A percentile compares a stretch with the other conserved stretches of the same genome.
phyloP scores from a whole-genome alignment of 2,888 invertebrate species.

The Ypsolopha scabrella region DNA sequence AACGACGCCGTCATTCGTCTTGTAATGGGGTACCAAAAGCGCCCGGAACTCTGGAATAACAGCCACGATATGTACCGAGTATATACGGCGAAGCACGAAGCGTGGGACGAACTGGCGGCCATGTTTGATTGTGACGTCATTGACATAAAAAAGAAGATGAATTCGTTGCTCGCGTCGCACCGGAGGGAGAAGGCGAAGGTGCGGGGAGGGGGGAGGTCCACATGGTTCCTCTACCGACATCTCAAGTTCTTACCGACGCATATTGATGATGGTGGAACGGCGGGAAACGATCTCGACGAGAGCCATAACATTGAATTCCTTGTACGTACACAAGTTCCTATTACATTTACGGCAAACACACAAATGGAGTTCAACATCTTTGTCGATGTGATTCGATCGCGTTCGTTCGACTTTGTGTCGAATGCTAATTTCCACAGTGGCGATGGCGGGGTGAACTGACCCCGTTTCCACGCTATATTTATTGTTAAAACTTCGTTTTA shows the following conservation, averaged over 20 bases:
- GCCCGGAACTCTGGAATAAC: conserved; percentile 42
- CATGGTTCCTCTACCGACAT: conserved; percentile 47
- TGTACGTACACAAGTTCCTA: too few relatives aligned
- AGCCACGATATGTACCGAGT: conserved; percentile 32
- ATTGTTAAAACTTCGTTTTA: too few relatives aligned
- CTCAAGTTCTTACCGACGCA: conserved; percentile 44
- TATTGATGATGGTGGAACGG: conserved; percentile 15
- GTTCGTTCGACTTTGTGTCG: too few relatives aligned
- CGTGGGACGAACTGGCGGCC: conserved; percentile 40
- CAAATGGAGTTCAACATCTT: too few relatives aligned
- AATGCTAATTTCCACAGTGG: too few relatives aligned
- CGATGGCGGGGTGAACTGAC: too few relatives aligned
- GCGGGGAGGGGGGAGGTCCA: conserved; percentile 31
- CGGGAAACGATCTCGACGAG: too few relatives aligned
- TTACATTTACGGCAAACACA: too few relatives aligned
- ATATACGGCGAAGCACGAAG: conserved; percentile 40
- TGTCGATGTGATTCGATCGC: too few relatives aligned
- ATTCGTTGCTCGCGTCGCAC: conserved; percentile 54
- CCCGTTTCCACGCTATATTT: too few relatives aligned
- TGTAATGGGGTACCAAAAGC: conserved; percentile 34
- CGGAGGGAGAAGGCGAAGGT: conserved; percentile 48
- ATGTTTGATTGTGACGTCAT: conserved; percentile 41
- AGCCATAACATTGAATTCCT: too few relatives aligned
- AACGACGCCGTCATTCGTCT: conserved; percentile 33
- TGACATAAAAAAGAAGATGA: conserved; percentile 48